These are phyloP conservation scores for Pseudococcus viburni DNA, from an alignment of 2,888 invertebrate species.

Conservation along the genomic window DNA sequence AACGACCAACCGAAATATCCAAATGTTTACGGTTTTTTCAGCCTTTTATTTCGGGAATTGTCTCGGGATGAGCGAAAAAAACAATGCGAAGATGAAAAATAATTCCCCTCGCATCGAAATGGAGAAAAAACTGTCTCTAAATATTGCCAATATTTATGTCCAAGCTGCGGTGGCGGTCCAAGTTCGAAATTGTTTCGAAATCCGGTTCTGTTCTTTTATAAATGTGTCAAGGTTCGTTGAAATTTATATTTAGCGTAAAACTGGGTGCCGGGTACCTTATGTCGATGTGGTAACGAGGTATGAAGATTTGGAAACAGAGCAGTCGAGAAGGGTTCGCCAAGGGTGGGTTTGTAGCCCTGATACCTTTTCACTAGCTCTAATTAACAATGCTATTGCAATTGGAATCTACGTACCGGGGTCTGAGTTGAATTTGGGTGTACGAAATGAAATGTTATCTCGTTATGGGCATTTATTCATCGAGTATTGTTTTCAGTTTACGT, in stretches of 20 bases:
- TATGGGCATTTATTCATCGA: conserved; percentile 53
- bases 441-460: conserved; percentile 51
- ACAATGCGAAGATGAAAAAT: conserved; percentile 6
- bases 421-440: not conserved
- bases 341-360: not conserved
- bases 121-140: too few relatives aligned
- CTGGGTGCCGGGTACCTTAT: not conserved
- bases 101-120: not conserved
- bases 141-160: not conserved
- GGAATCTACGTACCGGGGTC: not conserved
- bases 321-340: not conserved
- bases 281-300: not conserved
- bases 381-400: conserved; percentile 5
- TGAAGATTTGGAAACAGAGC: not conserved
- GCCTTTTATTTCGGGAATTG: not conserved
- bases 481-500: conserved; percentile 53
- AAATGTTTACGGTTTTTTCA: not conserved
- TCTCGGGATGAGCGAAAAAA: not conserved
- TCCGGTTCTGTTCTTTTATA: not conserved
- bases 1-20: not conserved
- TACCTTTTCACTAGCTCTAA: conserved; percentile 2
- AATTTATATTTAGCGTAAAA: conserved; percentile 33
- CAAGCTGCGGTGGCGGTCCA: not conserved
- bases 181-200: not conserved
- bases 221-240: conserved; percentile 32